Base-by-base conservation (phyloP, 2,888 invertebrate genomes). In the Lingula anatina region DNA sequence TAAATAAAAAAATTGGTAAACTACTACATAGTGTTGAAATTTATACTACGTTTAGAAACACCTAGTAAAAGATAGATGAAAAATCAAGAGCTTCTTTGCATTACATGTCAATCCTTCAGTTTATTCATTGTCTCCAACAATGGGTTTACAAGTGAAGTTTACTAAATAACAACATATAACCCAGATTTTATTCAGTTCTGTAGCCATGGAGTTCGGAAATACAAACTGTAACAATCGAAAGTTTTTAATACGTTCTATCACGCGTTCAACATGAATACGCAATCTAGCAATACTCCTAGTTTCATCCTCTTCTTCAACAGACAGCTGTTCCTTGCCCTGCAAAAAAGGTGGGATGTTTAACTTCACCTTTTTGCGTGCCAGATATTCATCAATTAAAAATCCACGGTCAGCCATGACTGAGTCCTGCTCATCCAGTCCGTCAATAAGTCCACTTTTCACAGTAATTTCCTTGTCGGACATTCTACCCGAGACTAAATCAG, bases 381-480 rank as follows among this genome's bases (percentile, higher is more conserved):
- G 24, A 18, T 48, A 36, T 20, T 47, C 51, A 24, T 47, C 18
- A n/a, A 55, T 42, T 12, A 23, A 12, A 40, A 55, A 53, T 18
- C 52, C 55, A 31, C 51, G 48, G 44, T 53, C 55, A 15, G 45
- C 49, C 52, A 55, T 53, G 20, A 55, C 47, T 5, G 40, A 37
- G 38, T 55, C 52, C 1, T 49, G 52, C 18, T 31, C 31, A 9
- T 49, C 52, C 15, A 55, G 37, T 7, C 45, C 31, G 9, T 55
- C 26, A 9, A 49, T 20, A 7, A 50, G 7, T 4, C 47, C 47
- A 45, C 47, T 41, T 12, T 20, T n/a, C 3, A 23, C 37, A 5
- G 39, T 44, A 2, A 55, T 31, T n/a, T 55, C 55, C 44, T 50
- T 52, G 35, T 55, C 55, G 26, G 50, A 53, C 7, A 50, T 50